Percentiles rank a stretch among this genome's conserved stretches.
These are phyloP conservation scores for human (Homo sapiens) DNA, from an alignment of 2,113 vertebrate species.

Conservation along the genomic window GRCh38 chr16:53713501-53714000, in stretches of 20 bases:
- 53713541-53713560: not conserved
- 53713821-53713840: not conserved
- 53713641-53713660: not conserved
- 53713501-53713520: not conserved
- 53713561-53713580: not conserved
- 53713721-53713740: not conserved
- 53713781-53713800: not conserved
- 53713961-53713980: not conserved
- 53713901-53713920: not conserved
- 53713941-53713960: not conserved
- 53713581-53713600: not conserved
- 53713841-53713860: not conserved
- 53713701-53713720: not conserved
- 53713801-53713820: not conserved
- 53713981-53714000: not conserved
- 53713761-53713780: not conserved
- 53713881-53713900: not conserved
- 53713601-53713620: not conserved
- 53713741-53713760: not conserved
- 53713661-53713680: not conserved
- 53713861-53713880: not conserved
- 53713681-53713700: not conserved
- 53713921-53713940: not conserved
- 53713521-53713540: not conserved
- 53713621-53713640: not conserved